A percentile compares a stretch with the other conserved stretches of the same genome.
Conservation (phyloP, 2,113 vertebrate species). For the Catharus bicknelli region DNA sequence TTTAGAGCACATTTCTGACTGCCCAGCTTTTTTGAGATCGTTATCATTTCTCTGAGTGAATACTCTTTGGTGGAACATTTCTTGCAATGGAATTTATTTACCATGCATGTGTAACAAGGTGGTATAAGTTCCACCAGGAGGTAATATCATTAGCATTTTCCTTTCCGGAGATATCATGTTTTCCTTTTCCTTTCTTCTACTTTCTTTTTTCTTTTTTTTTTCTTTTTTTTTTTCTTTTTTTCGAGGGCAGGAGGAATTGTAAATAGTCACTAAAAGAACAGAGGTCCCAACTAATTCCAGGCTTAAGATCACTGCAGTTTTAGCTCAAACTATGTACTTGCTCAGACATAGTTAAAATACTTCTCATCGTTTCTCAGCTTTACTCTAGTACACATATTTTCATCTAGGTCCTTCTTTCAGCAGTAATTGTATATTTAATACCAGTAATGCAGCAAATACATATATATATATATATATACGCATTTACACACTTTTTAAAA, state of each 20-base stretch:
- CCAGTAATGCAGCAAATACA: not conserved
- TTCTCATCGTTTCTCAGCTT: not conserved
- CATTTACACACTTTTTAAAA: not conserved
- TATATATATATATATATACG: too few species aligned
- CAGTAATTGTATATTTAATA: not conserved
- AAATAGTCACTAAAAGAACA: constrained; percentile 1
- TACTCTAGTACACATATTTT: not conserved
- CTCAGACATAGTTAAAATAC: not conserved
- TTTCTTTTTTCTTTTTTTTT: not conserved
- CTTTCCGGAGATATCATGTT: not conserved
- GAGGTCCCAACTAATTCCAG: not conserved
- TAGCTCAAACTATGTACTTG: not conserved
- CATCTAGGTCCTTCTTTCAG: not conserved
- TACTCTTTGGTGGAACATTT: not conserved
- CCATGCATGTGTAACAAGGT: not conserved
- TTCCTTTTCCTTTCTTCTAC: not conserved
- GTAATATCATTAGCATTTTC: not conserved
- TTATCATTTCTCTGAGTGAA: not conserved
- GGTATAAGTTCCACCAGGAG: not conserved
- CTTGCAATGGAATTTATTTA: constrained; percentile 6
- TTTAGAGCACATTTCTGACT: not conserved
- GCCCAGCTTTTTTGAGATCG: not conserved
- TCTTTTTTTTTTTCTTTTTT: not conserved
- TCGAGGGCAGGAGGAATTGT: not conserved
- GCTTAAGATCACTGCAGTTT: not conserved